phyloP scores from a whole-genome alignment of 2,888 invertebrate genomes.

The Leptinotarsa juncta region DNA sequence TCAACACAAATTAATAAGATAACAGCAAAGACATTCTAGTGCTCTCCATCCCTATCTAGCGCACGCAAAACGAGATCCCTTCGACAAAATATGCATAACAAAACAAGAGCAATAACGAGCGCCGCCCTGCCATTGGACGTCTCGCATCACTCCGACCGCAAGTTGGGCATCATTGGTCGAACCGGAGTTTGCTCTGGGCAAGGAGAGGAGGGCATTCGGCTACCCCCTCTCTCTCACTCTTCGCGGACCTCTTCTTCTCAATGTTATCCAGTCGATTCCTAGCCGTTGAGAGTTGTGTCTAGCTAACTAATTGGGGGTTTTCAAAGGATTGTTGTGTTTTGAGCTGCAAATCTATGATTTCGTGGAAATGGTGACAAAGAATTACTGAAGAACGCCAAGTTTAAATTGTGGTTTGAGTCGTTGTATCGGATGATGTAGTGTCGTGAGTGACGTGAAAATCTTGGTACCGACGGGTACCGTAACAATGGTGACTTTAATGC shows the following conservation, averaged over 20 bases:
- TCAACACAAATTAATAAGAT: conserved; percentile 39
- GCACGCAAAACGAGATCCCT: conserved; percentile 29
- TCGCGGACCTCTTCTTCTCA: conserved; percentile 28
- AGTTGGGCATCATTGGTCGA: conserved; percentile 39
- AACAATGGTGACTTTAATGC: conserved; percentile 76
- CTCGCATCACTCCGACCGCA: conserved; percentile 31
- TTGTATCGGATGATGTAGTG: conserved; percentile 27
- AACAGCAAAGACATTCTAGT: conserved; percentile 31
- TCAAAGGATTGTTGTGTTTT: conserved; percentile 13
- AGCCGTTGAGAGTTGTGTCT: conserved; percentile 14
- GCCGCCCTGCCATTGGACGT: conserved; percentile 34
- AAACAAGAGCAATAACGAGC: conserved; percentile 39
- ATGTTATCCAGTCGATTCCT: conserved; percentile 28
- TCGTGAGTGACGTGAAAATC: conserved; percentile 29
- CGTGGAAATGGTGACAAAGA: not conserved
- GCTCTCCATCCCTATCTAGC: conserved; percentile 33
- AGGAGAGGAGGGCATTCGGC: conserved; percentile 37
- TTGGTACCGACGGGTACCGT: conserved; percentile 53
- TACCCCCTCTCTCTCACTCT: conserved; percentile 38
- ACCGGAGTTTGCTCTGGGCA: conserved; percentile 36
- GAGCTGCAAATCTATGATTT: not conserved
- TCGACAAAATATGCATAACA: conserved; percentile 37
- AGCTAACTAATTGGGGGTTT: not conserved
- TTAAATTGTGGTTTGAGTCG: conserved; percentile 21
- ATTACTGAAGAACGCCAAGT: not conserved